These are phyloP conservation scores for Microtus pennsylvanicus DNA, from an alignment of 2,113 vertebrate genomes.

Conservation along the genomic window DNA sequence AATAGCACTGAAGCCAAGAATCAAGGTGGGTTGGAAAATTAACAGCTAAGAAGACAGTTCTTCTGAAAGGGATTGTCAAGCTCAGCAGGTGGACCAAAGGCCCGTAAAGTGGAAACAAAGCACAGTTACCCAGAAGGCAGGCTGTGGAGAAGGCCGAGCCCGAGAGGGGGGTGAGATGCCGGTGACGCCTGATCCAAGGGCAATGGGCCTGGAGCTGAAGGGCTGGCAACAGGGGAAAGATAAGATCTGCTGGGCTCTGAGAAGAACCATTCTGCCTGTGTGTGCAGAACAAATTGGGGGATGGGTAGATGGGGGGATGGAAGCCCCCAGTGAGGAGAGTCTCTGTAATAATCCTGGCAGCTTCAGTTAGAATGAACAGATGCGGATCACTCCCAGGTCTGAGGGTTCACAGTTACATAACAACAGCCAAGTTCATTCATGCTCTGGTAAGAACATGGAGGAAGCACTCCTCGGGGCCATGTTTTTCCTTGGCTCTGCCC, in stretches of 20 bases:
- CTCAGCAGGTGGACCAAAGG: neutral
- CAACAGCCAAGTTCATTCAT: neutral
- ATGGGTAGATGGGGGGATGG: accelerated
- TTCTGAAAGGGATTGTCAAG: neutral
- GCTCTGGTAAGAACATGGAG: neutral
- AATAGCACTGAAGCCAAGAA: neutral
- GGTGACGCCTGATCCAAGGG: neutral
- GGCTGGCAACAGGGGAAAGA: neutral
- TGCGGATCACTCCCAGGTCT: neutral
- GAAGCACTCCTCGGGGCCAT: neutral
- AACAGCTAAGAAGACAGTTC: neutral
- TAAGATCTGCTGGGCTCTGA: neutral
- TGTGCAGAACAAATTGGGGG: neutral
- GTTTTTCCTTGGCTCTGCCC: conserved; percentile 29
- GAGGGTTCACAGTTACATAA: neutral
- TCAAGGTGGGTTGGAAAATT: neutral
- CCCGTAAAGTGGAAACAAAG: neutral
- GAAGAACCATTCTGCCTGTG: neutral
- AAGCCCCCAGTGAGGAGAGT: neutral
- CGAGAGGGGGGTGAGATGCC: neutral
- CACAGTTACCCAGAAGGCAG: accelerated
- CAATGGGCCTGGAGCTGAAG: no score
- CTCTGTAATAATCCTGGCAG: neutral
- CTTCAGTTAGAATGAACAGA: neutral
- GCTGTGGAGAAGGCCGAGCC: neutral